Percentiles rank a stretch among this genome's conserved stretches.
phyloP scores from a whole-genome alignment of 2,113 vertebrate genomes.

The Osmerus eperlanus region DNA sequence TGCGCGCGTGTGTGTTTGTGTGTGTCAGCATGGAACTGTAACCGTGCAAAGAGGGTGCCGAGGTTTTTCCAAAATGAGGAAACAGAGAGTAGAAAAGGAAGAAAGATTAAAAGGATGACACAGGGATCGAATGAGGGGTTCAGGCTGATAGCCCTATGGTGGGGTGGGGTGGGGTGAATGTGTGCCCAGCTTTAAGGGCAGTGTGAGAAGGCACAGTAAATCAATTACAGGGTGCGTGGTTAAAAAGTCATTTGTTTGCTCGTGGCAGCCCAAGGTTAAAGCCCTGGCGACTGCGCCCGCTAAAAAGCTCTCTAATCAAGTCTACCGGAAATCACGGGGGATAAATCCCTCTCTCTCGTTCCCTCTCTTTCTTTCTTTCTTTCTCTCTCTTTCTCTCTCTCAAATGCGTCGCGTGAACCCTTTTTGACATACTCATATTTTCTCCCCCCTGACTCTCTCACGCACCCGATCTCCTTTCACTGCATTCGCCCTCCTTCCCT shows the following conservation, averaged over 20 bases:
- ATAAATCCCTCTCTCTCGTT: slow-evolving; percentile 43
- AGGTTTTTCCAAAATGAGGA: not conserved
- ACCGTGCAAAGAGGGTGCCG: not conserved
- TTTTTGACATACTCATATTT: not conserved
- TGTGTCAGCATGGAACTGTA: slow-evolving; percentile 1
- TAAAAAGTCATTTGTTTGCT: slow-evolving; percentile 68
- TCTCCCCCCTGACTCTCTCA: slow-evolving; percentile 23
- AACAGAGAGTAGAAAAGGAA: slow-evolving; percentile 13
- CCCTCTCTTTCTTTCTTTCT: slow-evolving; percentile 23
- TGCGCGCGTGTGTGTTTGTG: slow-evolving; percentile 7
- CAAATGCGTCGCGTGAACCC: not conserved
- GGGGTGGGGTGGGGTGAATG: slow-evolving; percentile 14
- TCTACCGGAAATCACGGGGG: slow-evolving; percentile 46
- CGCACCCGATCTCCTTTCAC: slow-evolving; percentile 4
- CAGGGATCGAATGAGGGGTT: slow-evolving; percentile 2
- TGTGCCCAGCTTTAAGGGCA: slow-evolving; percentile 21
- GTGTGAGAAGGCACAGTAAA: slow-evolving; percentile 22
- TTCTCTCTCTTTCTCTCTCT: slow-evolving; percentile 10
- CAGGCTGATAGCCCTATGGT: slow-evolving; percentile 1
- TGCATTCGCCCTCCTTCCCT: slow-evolving; percentile 2
- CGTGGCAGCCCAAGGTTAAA: slow-evolving; percentile 70
- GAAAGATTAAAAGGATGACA: slow-evolving; percentile 21
- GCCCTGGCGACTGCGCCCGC: slow-evolving; percentile 49
- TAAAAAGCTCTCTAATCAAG: slow-evolving; percentile 67
- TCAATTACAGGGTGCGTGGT: slow-evolving; percentile 38